Evolutionary conservation across 2,888 invertebrate species (phyloP).

Genomic region (Aporophyla nigra): DNA sequence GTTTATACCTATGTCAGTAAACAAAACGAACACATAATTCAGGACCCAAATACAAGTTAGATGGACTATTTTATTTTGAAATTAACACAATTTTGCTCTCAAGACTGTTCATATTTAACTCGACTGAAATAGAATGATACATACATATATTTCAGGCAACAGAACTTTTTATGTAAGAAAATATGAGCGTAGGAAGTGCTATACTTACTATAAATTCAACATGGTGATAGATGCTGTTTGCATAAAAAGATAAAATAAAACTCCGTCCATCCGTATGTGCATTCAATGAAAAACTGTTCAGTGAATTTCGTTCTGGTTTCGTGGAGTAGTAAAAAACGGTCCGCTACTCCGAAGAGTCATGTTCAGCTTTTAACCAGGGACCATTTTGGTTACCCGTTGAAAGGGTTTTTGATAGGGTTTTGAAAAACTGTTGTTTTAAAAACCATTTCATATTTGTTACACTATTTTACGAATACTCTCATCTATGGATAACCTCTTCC

Average conservation of each 20-base stretch:
- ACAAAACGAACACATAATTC: neutral
- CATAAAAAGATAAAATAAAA: conserved; percentile 41
- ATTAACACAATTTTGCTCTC: neutral
- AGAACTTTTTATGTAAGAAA: conserved; percentile 18
- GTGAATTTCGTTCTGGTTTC: conserved; percentile 42
- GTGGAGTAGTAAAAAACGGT: conserved; percentile 4
- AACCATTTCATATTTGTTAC: no score
- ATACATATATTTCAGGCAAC: neutral
- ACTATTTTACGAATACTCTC: no score
- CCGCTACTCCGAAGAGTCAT: conserved; percentile 31
- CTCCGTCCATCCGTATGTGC: conserved; percentile 31
- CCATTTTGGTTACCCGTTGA: no score
- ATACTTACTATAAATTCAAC: conserved; percentile 45
- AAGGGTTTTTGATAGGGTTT: no score
- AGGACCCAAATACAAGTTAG: neutral
- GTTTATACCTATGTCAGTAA: conserved; percentile 3
- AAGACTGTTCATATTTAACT: neutral
- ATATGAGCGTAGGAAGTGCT: conserved; percentile 1
- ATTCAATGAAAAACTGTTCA: conserved; percentile 58
- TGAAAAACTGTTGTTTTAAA: no score
- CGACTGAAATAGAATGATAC: neutral
- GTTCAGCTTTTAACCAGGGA: conserved; percentile 42
- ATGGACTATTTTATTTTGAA: neutral
- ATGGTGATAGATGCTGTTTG: conserved; percentile 35
- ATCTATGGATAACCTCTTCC: no score